These are phyloP conservation scores for Xestoiulus laeticollis DNA, from an alignment of 2,888 invertebrate species.

Conservation along the genomic window DNA sequence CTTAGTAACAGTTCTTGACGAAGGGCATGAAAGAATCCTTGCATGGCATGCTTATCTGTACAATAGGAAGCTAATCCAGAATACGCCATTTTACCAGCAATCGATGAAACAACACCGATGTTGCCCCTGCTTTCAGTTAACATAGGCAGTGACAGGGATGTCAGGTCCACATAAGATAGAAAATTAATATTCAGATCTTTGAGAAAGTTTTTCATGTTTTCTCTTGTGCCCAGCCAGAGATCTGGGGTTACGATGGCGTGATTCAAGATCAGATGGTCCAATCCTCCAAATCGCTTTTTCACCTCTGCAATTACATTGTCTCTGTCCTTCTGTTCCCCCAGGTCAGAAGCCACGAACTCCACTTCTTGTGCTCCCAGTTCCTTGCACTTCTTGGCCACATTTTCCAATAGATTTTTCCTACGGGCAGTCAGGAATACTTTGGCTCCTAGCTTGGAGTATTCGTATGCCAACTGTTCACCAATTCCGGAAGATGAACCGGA, in stretches of 20 bases:
- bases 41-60: neutral
- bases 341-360: neutral
- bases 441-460: conserved; percentile 62
- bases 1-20: conserved; percentile 42
- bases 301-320: neutral
- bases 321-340: neutral
- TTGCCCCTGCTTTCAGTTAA: conserved; percentile 60
- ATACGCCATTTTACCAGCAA: conserved; percentile 60
- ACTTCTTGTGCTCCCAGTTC: neutral
- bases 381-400: neutral
- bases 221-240: neutral
- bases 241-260: neutral
- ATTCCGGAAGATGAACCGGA: conserved; percentile 63
- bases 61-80: neutral
- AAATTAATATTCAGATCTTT: conserved; percentile 61
- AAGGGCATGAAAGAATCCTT: conserved; percentile 44
- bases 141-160: conserved; percentile 61
- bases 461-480: conserved; percentile 63
- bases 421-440: conserved; percentile 48
- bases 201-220: neutral
- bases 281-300: neutral
- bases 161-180: conserved; percentile 61
- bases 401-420: neutral
- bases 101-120: conserved; percentile 61
- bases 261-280: neutral